Evolutionary conservation across 2,888 invertebrate genomes (phyloP).

Genomic region (Tricholauxania praeusta): DNA sequence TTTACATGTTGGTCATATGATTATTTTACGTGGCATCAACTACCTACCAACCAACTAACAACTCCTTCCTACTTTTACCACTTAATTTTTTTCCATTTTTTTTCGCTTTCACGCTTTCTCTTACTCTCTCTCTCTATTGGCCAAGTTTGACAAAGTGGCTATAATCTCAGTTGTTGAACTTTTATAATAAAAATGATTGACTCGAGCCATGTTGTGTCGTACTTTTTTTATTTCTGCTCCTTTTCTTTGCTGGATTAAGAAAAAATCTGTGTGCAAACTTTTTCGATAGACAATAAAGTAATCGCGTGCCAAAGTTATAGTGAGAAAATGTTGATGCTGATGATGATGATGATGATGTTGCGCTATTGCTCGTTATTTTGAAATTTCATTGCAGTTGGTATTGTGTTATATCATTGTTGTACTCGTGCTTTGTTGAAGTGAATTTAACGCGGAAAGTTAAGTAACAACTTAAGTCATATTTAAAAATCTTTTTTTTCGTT

Average conservation of each 20-base stretch:
- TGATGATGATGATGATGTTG: background rate
- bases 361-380: background rate
- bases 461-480: background rate
- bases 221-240: background rate
- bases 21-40: background rate
- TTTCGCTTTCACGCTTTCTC: background rate
- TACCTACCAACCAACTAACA: background rate
- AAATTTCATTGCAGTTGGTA: too few relatives aligned
- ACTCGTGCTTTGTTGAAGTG: background rate
- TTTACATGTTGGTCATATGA: too few relatives aligned
- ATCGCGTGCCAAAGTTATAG: background rate
- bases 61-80: background rate
- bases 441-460: background rate
- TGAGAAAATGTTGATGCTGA: conserved; percentile 3
- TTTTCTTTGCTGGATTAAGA: background rate
- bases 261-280: conserved; percentile 14
- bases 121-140: background rate
- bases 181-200: conserved; percentile 35
- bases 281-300: conserved; percentile 23
- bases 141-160: conserved; percentile 18
- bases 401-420: too few relatives aligned
- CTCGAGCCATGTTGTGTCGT: conserved; percentile 2
- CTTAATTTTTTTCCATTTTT: too few relatives aligned
- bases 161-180: conserved; percentile 26
- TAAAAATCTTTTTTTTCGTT: background rate